These are phyloP conservation scores for Apeira syringaria DNA, from an alignment of 2,888 invertebrate species.

Conservation along the genomic window DNA sequence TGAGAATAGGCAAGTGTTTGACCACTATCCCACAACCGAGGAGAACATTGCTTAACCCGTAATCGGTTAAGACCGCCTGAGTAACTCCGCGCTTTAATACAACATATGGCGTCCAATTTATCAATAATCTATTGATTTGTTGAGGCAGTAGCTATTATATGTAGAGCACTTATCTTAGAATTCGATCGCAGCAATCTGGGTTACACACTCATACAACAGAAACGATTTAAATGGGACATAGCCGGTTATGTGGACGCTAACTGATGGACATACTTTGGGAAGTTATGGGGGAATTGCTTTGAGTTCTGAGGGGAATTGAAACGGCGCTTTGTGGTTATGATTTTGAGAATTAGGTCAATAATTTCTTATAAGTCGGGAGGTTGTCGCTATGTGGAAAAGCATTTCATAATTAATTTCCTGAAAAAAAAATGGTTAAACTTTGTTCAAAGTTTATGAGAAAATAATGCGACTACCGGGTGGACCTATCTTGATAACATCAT, in stretches of 20 bases:
- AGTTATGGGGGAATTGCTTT: conserved; percentile 6
- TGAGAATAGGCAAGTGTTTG: no score
- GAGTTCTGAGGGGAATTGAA: conserved; percentile 1
- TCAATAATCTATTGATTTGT: neutral
- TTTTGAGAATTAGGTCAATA: neutral
- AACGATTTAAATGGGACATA: conserved; percentile 3
- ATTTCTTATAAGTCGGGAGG: no score
- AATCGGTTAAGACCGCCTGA: no score
- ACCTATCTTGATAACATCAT: no score
- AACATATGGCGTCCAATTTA: neutral
- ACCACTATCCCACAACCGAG: no score
- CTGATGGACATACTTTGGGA: conserved; percentile 3
- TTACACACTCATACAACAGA: conserved; percentile 3
- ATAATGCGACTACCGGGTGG: no score
- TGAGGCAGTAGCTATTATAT: neutral
- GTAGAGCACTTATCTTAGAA: conserved; percentile 3
- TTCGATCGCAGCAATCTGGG: conserved; percentile 10
- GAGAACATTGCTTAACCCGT: no score
- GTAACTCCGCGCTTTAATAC: no score
- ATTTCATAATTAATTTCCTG: no score
- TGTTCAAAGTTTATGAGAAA: no score
- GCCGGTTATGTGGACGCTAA: conserved; percentile 3
- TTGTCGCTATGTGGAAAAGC: no score
- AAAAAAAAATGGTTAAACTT: no score
- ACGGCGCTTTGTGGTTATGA: neutral